phyloP scores from a whole-genome alignment of 2,797 vertebrate genomes.

The Lepus townsendii region DNA sequence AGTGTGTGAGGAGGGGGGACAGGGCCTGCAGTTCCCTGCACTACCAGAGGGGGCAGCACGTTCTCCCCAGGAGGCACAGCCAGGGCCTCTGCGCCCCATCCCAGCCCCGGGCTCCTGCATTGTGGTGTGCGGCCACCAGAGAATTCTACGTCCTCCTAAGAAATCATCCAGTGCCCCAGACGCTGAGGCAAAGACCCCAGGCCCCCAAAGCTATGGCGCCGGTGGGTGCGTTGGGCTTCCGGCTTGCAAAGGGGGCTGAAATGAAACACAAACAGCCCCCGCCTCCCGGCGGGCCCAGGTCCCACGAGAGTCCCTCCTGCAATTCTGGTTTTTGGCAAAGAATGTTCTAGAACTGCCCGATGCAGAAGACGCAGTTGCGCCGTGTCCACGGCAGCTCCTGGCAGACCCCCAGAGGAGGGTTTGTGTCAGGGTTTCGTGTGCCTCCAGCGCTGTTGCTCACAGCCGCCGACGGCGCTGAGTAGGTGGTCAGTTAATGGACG shows the following conservation, averaged over 20 bases:
- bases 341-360: not conserved
- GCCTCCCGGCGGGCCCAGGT: too few species aligned
- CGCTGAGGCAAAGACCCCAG: not conserved
- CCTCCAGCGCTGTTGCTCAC: not conserved
- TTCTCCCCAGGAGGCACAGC: not conserved
- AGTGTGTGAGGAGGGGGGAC: too few species aligned
- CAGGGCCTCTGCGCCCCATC: not conserved
- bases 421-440: accelerated
- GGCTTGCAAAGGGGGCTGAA: too few species aligned
- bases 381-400: accelerated
- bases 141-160: not conserved
- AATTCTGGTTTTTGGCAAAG: not conserved
- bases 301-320: not conserved
- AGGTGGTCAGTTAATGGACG: not conserved
- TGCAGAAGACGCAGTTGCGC: not conserved
- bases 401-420: accelerated
- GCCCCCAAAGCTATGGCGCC: too few species aligned
- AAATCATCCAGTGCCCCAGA: not conserved
- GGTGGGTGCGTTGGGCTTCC: too few species aligned
- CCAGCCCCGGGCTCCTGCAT: not conserved
- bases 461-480: too few species aligned
- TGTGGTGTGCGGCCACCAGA: not conserved
- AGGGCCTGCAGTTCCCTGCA: not conserved
- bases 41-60: accelerated
- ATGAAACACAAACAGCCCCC: not conserved